Percentiles rank a stretch among this genome's conserved stretches.
phyloP scores from a whole-genome alignment of 2,113 vertebrate species.

The Phalacrocorax carbo region DNA sequence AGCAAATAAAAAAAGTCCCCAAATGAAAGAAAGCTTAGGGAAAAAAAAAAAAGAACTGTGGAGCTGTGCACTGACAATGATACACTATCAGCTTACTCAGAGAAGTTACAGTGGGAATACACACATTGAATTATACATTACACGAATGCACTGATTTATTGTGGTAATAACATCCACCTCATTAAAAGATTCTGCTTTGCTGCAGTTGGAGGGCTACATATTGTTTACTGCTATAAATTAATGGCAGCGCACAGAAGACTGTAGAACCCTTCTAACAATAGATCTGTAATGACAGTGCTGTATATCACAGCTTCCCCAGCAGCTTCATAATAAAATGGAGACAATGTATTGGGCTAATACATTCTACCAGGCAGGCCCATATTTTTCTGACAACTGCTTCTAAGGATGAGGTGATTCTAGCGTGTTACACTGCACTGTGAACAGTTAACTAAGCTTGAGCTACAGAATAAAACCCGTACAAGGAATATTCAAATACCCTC shows the following conservation, averaged over 20 bases:
- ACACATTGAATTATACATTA: constrained; percentile 99
- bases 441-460: constrained; percentile 72
- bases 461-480: constrained; percentile 21
- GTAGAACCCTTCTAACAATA: constrained; percentile 86
- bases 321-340: constrained; percentile 86
- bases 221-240: constrained; percentile 98
- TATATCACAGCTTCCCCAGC: constrained; percentile 89
- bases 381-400: constrained; percentile 87
- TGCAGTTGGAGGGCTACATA: constrained; percentile 83
- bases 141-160: constrained; percentile 98
- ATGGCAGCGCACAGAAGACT: constrained; percentile 82
- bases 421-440: constrained; percentile 79
- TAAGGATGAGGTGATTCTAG: constrained; percentile 82
- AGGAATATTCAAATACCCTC: not conserved
- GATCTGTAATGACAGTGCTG: constrained; percentile 87
- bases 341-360: constrained; percentile 91
- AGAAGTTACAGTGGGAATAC: constrained; percentile 96
- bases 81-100: constrained; percentile 94
- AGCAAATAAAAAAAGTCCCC: constrained; percentile 74
- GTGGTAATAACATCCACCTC: constrained; percentile 99
- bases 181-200: constrained; percentile 95
- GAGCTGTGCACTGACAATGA: constrained; percentile 90
- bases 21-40: constrained; percentile 75
- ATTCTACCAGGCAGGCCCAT: constrained; percentile 79
- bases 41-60: constrained; percentile 33